A percentile compares a stretch with the other conserved stretches of the same genome.
phyloP scores from a whole-genome alignment of 2,888 invertebrate genomes.

The Melitaea athalia region DNA sequence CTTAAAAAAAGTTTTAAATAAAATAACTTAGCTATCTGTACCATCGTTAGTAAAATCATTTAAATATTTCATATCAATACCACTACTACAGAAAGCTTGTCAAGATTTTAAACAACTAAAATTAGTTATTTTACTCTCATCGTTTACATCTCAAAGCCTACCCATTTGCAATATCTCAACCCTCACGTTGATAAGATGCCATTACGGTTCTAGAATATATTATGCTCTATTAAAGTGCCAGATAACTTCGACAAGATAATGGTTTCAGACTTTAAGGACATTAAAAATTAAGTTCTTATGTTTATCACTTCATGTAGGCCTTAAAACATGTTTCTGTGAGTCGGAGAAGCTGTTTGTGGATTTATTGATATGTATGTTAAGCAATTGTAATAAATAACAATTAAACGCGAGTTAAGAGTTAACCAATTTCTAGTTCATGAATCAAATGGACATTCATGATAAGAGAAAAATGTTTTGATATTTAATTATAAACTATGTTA shows the following conservation, averaged over 20 bases:
- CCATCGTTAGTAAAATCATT: not conserved
- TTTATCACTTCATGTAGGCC: not conserved
- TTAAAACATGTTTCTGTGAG: too few species aligned
- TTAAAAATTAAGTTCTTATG: not conserved
- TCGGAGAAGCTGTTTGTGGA: too few species aligned
- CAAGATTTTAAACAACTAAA: constrained; percentile 2
- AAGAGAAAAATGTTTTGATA: too few species aligned
- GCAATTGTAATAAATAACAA: too few species aligned
- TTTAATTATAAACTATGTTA: too few species aligned
- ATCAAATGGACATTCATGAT: too few species aligned
- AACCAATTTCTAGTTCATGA: too few species aligned
- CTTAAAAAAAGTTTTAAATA: not conserved
- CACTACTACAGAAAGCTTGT: not conserved
- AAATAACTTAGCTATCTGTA: not conserved
- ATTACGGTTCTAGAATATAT: constrained; percentile 27
- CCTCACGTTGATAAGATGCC: constrained; percentile 26
- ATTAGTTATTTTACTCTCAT: constrained; percentile 20
- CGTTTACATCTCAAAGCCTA: constrained; percentile 26
- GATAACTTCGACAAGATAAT: constrained; percentile 16
- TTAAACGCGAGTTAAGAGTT: too few species aligned
- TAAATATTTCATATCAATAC: too few species aligned
- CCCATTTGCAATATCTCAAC: constrained; percentile 34
- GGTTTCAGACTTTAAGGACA: not conserved
- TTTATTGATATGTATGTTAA: too few species aligned
- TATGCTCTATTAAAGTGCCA: constrained; percentile 19